phyloP scores from a whole-genome alignment of 2,888 invertebrate genomes.

The Romanomermis culicivorax region DNA sequence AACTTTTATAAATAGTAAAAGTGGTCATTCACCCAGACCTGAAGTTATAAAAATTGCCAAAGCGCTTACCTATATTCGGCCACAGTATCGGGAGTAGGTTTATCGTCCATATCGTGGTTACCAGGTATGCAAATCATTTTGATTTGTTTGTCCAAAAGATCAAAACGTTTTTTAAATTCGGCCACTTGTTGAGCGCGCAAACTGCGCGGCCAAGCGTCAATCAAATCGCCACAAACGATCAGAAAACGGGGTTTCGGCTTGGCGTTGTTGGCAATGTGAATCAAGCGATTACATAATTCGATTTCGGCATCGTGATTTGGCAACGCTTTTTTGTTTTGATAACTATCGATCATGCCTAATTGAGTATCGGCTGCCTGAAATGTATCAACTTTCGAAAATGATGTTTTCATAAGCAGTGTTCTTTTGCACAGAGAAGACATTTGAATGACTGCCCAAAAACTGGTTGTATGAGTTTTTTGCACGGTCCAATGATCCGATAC shows the following conservation, averaged over 20 bases:
- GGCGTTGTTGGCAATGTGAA: slow-evolving; percentile 32
- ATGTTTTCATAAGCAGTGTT: no score
- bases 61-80: slow-evolving; percentile 17
- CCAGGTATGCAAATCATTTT: slow-evolving; percentile 36
- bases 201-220: slow-evolving; percentile 33
- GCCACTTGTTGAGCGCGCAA: slow-evolving; percentile 27
- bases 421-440: no score
- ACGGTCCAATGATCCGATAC: slow-evolving; percentile 16
- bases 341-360: slow-evolving; percentile 33
- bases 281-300: slow-evolving; percentile 24
- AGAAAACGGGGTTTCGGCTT: slow-evolving; percentile 31
- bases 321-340: slow-evolving; percentile 12
- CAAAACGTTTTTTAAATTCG: slow-evolving; percentile 27
- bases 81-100: slow-evolving; percentile 30
- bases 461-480: slow-evolving; percentile 27
- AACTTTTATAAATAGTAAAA: no score
- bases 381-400: no score
- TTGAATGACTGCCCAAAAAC: no score
- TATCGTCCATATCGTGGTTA: slow-evolving; percentile 37
- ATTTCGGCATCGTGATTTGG: slow-evolving; percentile 7
- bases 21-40: no score
- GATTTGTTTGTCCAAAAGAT: slow-evolving; percentile 30
- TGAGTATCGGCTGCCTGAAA: slow-evolving; percentile 37
- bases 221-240: slow-evolving; percentile 36
- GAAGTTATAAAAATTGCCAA: no score